Base-by-base conservation (phyloP, 2,113 vertebrate genomes). In the Lates calcarifer region DNA sequence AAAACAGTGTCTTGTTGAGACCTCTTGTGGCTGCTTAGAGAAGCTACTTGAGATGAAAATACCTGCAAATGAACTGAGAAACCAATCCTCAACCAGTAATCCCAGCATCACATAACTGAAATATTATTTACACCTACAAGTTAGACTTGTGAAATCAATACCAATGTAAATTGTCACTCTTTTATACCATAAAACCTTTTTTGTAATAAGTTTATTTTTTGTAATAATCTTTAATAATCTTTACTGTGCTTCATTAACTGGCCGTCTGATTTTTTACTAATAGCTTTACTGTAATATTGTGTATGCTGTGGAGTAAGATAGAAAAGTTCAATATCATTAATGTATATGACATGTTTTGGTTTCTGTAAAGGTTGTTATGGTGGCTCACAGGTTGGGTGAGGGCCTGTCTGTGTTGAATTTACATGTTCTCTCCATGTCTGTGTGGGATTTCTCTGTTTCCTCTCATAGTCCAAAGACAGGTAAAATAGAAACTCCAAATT, bases 11-110 rank as follows among this genome's bases (percentile, higher is more conserved):
- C 41, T 7, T 17, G 7, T 2, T 53, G 83, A 62, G 90, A 72
- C 86, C 82, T 81, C 90, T 91, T 24, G 76, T 88, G 90, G 88
- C 12, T 2, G 15, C 33, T 74, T 10, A 28, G 58, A 33, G 63
- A 35, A 51, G 3, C 26, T 43, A 26, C 41, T 24, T 33, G 9
- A 61, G 18, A n/a, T 53, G 1, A 63, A 61, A 29, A 29, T 10
- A 9, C 18, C n/a, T n/a, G n/a, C n/a, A n/a, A n/a, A n/a, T n/a
- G n/a, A n/a, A n/a, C n/a, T n/a, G n/a, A n/a, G n/a, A 13, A 24
- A 13, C n/a, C 63, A 18, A 39, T 43, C 41, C 17, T 65, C 13
- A 28, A 10, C 24, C 3, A 20, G 31, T 39, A 2, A 43, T 18
- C 37, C 37, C 2, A 10, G 11, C 39, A 10, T 41, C 17, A 35